Percentiles rank a stretch among this genome's conserved stretches.
Conservation (phyloP, 2,797 vertebrate species). For the Enteromius trimaculatus region DNA sequence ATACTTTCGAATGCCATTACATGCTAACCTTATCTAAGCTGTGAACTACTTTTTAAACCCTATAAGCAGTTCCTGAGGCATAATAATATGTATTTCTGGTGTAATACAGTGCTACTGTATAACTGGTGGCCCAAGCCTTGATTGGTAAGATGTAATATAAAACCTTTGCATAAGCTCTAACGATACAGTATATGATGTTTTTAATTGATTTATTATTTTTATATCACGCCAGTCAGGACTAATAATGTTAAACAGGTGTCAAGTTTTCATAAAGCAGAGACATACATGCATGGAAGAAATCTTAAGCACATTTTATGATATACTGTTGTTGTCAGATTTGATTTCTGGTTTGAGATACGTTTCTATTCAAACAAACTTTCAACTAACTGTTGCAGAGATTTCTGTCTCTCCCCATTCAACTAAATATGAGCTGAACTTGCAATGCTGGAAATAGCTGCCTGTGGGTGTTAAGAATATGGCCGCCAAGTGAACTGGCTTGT, state of each 20-base stretch:
- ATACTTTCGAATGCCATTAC: not conserved
- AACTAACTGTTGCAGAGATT: not conserved
- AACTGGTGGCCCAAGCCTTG: conserved; percentile 21
- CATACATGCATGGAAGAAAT: not conserved
- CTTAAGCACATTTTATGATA: not conserved
- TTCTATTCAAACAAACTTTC: not conserved
- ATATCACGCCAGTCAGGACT: not conserved
- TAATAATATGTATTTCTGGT: conserved; percentile 30
- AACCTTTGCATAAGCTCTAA: conserved; percentile 16
- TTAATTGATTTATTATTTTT: not conserved
- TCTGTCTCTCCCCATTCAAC: not conserved
- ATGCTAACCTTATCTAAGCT: conserved; percentile 37
- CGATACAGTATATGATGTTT: not conserved
- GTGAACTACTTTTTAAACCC: conserved; percentile 32
- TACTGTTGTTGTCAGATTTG: not conserved
- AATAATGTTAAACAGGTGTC: not conserved
- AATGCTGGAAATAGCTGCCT: conserved; percentile 9
- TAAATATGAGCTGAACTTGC: conserved; percentile 1
- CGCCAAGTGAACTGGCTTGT: not conserved
- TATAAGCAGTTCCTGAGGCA: conserved; percentile 6
- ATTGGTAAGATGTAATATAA: not conserved
- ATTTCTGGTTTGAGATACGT: not conserved
- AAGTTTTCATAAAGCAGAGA: not conserved
- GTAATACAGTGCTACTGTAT: no score
- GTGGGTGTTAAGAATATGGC: conserved; percentile 9